Evolutionary conservation across 2,113 vertebrate genomes (phyloP).

Genomic region (Argyrosomus japonicus): DNA sequence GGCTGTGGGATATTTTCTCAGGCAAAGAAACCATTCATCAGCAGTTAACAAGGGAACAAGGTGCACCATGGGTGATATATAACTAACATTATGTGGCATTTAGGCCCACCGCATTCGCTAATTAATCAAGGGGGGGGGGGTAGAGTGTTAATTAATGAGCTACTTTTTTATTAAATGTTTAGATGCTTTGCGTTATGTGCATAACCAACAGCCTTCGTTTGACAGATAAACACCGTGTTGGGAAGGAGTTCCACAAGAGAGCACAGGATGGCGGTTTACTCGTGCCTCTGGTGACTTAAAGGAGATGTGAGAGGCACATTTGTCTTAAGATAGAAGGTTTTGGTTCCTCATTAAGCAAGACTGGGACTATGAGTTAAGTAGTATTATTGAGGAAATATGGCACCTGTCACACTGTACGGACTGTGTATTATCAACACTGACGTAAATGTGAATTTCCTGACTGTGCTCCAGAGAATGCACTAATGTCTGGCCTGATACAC

Average conservation of each 20-base stretch:
- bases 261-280: slow-evolving; percentile 41
- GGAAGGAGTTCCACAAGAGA: slow-evolving; percentile 90
- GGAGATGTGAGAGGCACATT: slow-evolving; percentile 47
- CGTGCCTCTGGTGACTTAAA: slow-evolving; percentile 27
- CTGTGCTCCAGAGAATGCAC: not conserved
- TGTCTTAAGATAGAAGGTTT: slow-evolving; percentile 45
- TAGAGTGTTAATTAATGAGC: slow-evolving; percentile 50
- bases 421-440: not conserved
- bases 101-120: slow-evolving; percentile 25
- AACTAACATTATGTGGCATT: slow-evolving; percentile 64
- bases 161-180: slow-evolving; percentile 49
- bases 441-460: slow-evolving; percentile 34
- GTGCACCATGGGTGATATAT: slow-evolving; percentile 57
- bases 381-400: slow-evolving; percentile 12
- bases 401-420: slow-evolving; percentile 10
- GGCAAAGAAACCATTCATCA: slow-evolving; percentile 64
- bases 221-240: slow-evolving; percentile 80
- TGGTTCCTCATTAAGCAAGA: slow-evolving; percentile 27
- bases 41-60: slow-evolving; percentile 37
- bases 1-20: slow-evolving; percentile 76
- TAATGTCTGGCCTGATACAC: not conserved
- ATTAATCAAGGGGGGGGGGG: slow-evolving; percentile 61
- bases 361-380: not conserved
- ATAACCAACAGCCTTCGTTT: slow-evolving; percentile 89
- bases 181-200: slow-evolving; percentile 53